Evolutionary conservation across 2,797 vertebrate genomes (phyloP).

Genomic region (Otolemur crassicaudatus): DNA sequence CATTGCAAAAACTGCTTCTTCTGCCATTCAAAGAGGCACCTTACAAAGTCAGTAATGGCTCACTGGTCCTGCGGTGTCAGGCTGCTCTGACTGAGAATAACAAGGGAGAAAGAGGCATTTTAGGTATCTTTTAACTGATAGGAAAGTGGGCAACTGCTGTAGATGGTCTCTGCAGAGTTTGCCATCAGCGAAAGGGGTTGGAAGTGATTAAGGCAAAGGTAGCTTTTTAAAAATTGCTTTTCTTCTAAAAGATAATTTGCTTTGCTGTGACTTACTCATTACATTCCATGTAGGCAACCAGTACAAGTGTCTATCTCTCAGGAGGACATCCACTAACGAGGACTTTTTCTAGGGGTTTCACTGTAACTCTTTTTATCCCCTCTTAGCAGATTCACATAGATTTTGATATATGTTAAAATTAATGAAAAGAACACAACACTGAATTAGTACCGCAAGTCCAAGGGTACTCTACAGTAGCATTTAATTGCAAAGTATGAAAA

Average conservation of each 20-base stretch:
- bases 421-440: not conserved
- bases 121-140: not conserved
- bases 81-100: slow-evolving; percentile 32
- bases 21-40: slow-evolving; percentile 15
- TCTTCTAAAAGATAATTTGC: not conserved
- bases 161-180: not conserved
- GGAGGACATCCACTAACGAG: not conserved
- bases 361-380: not conserved
- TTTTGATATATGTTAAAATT: not conserved
- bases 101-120: not conserved
- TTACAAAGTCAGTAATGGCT: not conserved
- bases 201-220: not conserved
- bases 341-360: not conserved
- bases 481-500: not conserved
- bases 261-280: not conserved
- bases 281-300: not conserved
- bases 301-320: not conserved
- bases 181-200: not conserved
- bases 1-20: not conserved
- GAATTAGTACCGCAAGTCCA: not conserved
- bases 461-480: not conserved
- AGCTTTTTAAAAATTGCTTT: slow-evolving; percentile 7
- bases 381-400: not conserved
- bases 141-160: not conserved
- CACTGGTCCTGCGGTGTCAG: not conserved